phyloP scores from a whole-genome alignment of 2,797 vertebrate genomes.

The Xyrichtys novacula region DNA sequence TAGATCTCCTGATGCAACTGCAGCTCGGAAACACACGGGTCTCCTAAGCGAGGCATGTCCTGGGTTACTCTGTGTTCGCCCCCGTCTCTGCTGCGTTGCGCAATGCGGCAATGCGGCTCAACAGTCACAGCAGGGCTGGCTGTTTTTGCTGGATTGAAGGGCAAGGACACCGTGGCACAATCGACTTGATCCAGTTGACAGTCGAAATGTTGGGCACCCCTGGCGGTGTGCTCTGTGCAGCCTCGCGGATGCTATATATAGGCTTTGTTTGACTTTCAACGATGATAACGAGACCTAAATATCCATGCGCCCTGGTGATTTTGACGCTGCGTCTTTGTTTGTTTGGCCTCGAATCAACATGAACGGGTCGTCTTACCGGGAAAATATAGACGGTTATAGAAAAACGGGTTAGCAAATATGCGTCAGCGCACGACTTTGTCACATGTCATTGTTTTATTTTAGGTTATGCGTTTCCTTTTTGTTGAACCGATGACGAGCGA shows the following conservation, averaged over 20 bases:
- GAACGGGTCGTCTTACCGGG: neutral
- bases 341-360: conserved; percentile 31
- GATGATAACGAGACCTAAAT: neutral
- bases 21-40: conserved; percentile 61
- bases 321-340: conserved; percentile 31
- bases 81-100: conserved; percentile 78
- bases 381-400: conserved; percentile 11
- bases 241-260: conserved; percentile 24
- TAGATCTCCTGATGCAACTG: conserved; percentile 52
- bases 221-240: conserved; percentile 10
- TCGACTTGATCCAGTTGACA: conserved; percentile 36
- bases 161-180: conserved; percentile 60
- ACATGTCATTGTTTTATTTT: conserved; percentile 38
- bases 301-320: conserved; percentile 32
- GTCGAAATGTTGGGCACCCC: conserved; percentile 22
- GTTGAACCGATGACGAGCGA: conserved; percentile 66
- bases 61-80: conserved; percentile 68
- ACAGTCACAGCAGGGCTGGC: conserved; percentile 64
- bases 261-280: conserved; percentile 28
- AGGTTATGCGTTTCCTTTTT: conserved; percentile 41
- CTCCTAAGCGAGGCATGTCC: conserved; percentile 64
- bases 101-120: conserved; percentile 83
- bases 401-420: conserved; percentile 7
- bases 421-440: conserved; percentile 10
- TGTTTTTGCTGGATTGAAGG: conserved; percentile 63